phyloP scores from a whole-genome alignment of 2,113 vertebrate genomes.

The Thalassoma bifasciatum region DNA sequence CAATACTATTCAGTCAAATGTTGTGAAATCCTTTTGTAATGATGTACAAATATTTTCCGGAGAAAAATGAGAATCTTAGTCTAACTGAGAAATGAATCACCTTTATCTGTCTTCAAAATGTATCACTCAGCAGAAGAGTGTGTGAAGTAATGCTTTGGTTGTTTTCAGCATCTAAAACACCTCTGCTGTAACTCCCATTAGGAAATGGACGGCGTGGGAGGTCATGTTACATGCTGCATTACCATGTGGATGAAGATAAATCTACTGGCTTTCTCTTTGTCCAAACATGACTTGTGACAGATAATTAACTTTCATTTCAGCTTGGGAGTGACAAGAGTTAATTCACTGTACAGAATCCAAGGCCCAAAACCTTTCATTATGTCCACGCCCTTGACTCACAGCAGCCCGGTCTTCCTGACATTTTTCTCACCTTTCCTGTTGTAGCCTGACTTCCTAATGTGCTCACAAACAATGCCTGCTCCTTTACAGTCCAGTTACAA shows the following conservation, averaged over 20 bases:
- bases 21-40: not conserved
- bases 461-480: not conserved
- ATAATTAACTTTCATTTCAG: constrained; percentile 17
- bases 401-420: constrained; percentile 61
- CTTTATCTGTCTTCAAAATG: not conserved
- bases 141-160: not conserved
- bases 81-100: not conserved
- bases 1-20: not conserved
- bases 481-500: not conserved
- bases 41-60: not conserved
- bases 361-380: constrained; percentile 21
- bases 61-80: not conserved
- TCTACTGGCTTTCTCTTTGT: not conserved
- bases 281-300: not conserved
- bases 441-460: constrained; percentile 4
- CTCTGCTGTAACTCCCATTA: not conserved
- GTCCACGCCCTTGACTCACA: constrained; percentile 61
- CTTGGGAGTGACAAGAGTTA: constrained; percentile 6
- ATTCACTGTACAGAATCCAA: constrained; percentile 29
- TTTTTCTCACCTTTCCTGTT: constrained; percentile 76
- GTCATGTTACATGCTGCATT: not conserved
- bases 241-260: not conserved
- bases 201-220: not conserved
- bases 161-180: not conserved
- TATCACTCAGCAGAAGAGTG: not conserved